A percentile compares a stretch with the other conserved stretches of the same genome.
These are phyloP conservation scores for Pterocles orientalis DNA, from an alignment of 2,113 vertebrate genomes.

Conservation along the genomic window DNA sequence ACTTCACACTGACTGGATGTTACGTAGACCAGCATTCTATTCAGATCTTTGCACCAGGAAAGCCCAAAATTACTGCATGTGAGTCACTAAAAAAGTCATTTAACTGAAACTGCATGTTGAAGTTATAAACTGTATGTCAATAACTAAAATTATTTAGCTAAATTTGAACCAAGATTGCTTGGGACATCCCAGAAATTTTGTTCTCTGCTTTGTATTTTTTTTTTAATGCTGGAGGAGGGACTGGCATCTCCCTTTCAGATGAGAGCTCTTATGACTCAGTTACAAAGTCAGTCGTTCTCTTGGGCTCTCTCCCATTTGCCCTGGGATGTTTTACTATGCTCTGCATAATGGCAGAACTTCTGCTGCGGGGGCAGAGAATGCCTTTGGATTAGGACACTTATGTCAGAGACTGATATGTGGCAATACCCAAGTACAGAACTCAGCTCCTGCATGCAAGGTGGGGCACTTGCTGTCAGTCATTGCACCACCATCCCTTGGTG, in stretches of 20 bases:
- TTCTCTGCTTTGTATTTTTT: background rate
- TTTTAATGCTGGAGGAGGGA: background rate
- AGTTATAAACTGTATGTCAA: background rate
- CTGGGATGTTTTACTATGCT: background rate
- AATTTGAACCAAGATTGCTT: background rate
- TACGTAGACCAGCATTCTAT: conserved; percentile 91
- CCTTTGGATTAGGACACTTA: background rate
- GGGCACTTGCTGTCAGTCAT: background rate
- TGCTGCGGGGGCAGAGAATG: background rate
- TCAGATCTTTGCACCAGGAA: conserved; percentile 89
- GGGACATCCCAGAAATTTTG: background rate
- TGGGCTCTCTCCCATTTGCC: background rate
- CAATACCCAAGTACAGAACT: background rate
- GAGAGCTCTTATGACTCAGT: background rate
- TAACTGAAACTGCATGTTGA: background rate
- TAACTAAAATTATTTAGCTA: background rate
- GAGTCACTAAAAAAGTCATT: conserved; percentile 63
- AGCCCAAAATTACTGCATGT: conserved; percentile 87
- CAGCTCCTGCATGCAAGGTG: background rate
- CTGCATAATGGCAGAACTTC: background rate
- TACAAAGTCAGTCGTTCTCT: background rate
- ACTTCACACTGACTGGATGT: conserved; percentile 91
- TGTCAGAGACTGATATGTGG: rapidly evolving
- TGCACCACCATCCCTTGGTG: background rate
- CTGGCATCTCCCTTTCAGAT: background rate